Evolutionary conservation across 1,140 invertebrate genomes (phyloP).

Genomic region (Nymphalis io): DNA sequence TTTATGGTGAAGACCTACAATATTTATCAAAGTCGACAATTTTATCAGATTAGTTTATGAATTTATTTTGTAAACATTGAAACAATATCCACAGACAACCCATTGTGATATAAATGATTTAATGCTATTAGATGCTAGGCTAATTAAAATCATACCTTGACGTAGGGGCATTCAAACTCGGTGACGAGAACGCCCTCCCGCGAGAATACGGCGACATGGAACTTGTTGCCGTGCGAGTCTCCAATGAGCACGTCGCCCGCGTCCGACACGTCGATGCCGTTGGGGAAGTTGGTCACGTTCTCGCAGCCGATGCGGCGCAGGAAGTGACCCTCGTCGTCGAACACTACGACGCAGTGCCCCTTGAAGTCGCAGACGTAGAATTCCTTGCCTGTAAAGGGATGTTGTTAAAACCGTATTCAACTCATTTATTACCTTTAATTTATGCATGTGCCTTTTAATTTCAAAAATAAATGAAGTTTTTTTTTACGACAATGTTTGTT

Average conservation of each 20-base stretch:
- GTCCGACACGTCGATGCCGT: conserved; percentile 98
- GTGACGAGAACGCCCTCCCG: conserved; percentile 92
- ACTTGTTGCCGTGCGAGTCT: conserved; percentile 98
- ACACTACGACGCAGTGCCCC: conserved; percentile 97
- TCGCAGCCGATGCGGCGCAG: conserved; percentile 96
- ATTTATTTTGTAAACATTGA: no score
- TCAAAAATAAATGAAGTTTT: no score
- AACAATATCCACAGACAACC: no score
- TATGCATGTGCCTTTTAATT: no score
- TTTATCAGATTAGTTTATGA: no score
- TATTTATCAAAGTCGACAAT: no score
- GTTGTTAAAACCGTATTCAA: background rate
- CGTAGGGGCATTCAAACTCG: conserved; percentile 97
- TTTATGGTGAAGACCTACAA: no score
- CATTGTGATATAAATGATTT: conserved; percentile 13
- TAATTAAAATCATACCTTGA: conserved; percentile 85
- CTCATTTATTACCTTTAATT: no score
- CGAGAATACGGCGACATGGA: conserved; percentile 97
- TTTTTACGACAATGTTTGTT: no score
- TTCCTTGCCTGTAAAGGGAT: conserved; percentile 87
- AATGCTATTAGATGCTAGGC: no score
- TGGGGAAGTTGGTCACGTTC: conserved; percentile 97
- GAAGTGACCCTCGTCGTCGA: conserved; percentile 94
- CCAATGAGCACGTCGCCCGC: conserved; percentile 97
- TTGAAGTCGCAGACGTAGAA: conserved; percentile 99